Evolutionary conservation across 2,888 invertebrate genomes (phyloP).

Genomic region (Diarsia dahlii): DNA sequence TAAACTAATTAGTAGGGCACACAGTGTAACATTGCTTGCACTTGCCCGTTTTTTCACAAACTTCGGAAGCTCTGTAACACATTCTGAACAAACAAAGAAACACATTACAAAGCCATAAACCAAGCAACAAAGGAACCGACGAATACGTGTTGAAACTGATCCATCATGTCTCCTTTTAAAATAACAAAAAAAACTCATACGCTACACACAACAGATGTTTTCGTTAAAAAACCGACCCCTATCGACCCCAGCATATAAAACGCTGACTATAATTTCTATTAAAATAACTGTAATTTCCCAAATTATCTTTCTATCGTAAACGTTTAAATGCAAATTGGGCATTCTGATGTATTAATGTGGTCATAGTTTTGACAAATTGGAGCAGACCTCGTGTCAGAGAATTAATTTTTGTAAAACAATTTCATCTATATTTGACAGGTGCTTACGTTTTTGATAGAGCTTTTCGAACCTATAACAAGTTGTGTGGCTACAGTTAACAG

Average conservation of each 20-base stretch:
- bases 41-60: conserved; percentile 74
- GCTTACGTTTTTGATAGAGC: conserved; percentile 48
- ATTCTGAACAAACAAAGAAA: conserved; percentile 90
- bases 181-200: conserved; percentile 88
- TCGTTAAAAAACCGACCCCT: conserved; percentile 86
- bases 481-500: conserved; percentile 7
- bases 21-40: conserved; percentile 51
- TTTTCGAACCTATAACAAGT: conserved; percentile 22
- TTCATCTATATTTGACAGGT: conserved; percentile 71
- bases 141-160: conserved; percentile 90
- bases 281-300: conserved; percentile 87
- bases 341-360: conserved; percentile 84
- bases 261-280: conserved; percentile 84
- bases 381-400: conserved; percentile 72
- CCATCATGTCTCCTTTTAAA: conserved; percentile 91
- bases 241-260: conserved; percentile 81
- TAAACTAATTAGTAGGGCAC: conserved; percentile 42
- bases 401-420: conserved; percentile 75
- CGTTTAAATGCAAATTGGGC: conserved; percentile 88
- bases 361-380: conserved; percentile 85
- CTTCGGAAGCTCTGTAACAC: conserved; percentile 85
- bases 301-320: conserved; percentile 84
- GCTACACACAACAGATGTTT: conserved; percentile 89
- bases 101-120: conserved; percentile 90
- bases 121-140: conserved; percentile 89